Conservation (phyloP, 2,888 invertebrate genomes). For the Biston betularia region DNA sequence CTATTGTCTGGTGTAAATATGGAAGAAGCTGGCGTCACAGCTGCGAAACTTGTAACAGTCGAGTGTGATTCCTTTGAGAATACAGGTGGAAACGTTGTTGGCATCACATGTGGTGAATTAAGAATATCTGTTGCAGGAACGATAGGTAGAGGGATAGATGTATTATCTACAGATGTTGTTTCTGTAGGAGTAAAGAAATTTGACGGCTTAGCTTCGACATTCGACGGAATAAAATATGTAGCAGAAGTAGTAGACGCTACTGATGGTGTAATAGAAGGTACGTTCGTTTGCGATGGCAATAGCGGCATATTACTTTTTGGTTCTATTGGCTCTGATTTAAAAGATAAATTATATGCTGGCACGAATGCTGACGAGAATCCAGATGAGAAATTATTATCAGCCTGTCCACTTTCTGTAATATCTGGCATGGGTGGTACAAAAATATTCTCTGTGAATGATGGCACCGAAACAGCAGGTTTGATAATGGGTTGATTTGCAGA, state of each 20-base stretch:
- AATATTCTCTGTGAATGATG: slow-evolving; percentile 59
- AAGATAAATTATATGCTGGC: neutral
- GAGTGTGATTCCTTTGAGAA: slow-evolving; percentile 10
- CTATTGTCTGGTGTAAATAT: slow-evolving; percentile 6
- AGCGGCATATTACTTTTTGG: neutral
- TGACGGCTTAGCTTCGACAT: slow-evolving; percentile 10
- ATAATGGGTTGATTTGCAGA: slow-evolving; percentile 68
- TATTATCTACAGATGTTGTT: neutral
- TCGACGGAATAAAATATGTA: slow-evolving; percentile 18
- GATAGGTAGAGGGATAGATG: neutral
- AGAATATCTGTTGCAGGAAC: neutral
- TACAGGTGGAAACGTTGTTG: neutral
- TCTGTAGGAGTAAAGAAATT: slow-evolving; percentile 11
- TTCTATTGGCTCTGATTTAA: slow-evolving; percentile 6
- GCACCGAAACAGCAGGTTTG: slow-evolving; percentile 57
- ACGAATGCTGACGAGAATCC: slow-evolving; percentile 18
- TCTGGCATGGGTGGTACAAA: slow-evolving; percentile 61
- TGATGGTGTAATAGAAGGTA: slow-evolving; percentile 7
- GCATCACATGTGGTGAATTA: neutral
- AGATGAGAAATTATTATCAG: slow-evolving; percentile 9
- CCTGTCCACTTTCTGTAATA: slow-evolving; percentile 3
- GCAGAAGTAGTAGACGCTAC: slow-evolving; percentile 1
- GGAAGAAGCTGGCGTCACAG: slow-evolving; percentile 16
- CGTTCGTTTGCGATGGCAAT: neutral
- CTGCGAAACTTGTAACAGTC: slow-evolving; percentile 7